Evolutionary conservation across 2,113 vertebrate species (phyloP), one percentile per base, ranked within the genome.

Genomic region (Connochaetes taurinus): DNA sequence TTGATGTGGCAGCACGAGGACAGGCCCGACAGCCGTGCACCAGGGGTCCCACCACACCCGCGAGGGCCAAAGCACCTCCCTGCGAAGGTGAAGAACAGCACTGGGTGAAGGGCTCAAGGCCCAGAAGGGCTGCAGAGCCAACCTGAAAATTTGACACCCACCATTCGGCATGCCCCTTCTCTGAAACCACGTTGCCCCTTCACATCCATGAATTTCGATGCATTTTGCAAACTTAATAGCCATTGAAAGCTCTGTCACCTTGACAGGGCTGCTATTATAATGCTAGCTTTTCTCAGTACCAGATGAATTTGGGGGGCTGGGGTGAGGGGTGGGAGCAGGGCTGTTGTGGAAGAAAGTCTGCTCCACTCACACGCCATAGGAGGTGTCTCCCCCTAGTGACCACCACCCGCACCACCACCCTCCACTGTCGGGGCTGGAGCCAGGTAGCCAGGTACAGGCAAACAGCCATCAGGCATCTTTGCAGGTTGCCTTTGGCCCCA

Each of bases 341-440:
- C 52, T 33, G 1, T 21, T 43, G 25, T 13, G 55, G 27, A 33
- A 25, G 3, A 10, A 21, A 17, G n/a, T 23, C 93, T 10, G n/a
- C 47, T 81, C 15, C 6, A 11, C n/a, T 67, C 17, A 7, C 7
- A 21, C 71, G 14, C 21, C 7, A 2, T 23, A 36, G 62, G 17
- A 81, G 16, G 67, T 52, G 78, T 76, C 98, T 95, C 90, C 92
- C 88, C 90, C 85, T 82, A 45, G 90, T 55, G 90, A 82, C 90
- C 50, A 57, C 91, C 84, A 31, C 83, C 36, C 1, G 5, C 4
- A 16, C 57, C 36, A 9, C 74, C 23, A 0, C 31, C 43, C 62
- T 40, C 53, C 21, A 11, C 71, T 5, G 62, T 19, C 29, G 1
- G 76, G 29, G 23, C 84, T 17, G 16, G 1, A 50, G 64, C 25